Base-by-base conservation (phyloP, 2,797 vertebrate genomes). In the Pteropus rufus region DNA sequence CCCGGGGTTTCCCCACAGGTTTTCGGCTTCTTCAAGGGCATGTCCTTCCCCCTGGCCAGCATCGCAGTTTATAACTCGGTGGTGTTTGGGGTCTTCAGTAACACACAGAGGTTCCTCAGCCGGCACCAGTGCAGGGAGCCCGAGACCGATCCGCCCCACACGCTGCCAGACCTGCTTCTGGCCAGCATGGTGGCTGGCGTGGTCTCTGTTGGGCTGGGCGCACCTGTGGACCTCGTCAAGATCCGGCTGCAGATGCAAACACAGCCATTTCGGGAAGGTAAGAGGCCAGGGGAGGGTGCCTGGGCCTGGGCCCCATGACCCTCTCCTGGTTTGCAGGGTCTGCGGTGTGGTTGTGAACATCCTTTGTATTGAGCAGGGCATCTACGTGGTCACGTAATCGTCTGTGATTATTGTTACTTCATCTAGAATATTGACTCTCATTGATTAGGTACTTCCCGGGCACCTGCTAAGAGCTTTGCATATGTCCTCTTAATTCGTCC, bases 171-270 rank as follows among this genome's bases (percentile, higher is more conserved):
- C 85, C 90, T 99, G 98, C 98, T 99, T 0, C 91, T 99, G 92
- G 99, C 99, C 97, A 99, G 99, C 98, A 97, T 99, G 97, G 97
- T 99, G 97, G 99, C 98, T 0, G 99, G 99, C 0, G 90, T 99
- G 36, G 58, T 99, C 96, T 99, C 99, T 0, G 99, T 99, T 4
- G 98, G 98, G 19, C 97, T 99, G 1, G 99, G 99, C 12, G 98
- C 99, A 0, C 99, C 99, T 0, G 99, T 99, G 93, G 99, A 99
- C 60, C 98, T 99, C 96, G 99, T 99, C 65, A 99, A 99, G 99
- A 99, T 99, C 98, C 97, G 99, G 90, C 98, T 99, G 2, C 99
- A 99, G 97, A 99, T 99, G 99, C 99, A 99, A 98, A 99, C 99
- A 0, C 99, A 99, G 97, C 95, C 98, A 0, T 97, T 99, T 72